phyloP scores from a whole-genome alignment of 2,797 vertebrate genomes.

The Huso huso region DNA sequence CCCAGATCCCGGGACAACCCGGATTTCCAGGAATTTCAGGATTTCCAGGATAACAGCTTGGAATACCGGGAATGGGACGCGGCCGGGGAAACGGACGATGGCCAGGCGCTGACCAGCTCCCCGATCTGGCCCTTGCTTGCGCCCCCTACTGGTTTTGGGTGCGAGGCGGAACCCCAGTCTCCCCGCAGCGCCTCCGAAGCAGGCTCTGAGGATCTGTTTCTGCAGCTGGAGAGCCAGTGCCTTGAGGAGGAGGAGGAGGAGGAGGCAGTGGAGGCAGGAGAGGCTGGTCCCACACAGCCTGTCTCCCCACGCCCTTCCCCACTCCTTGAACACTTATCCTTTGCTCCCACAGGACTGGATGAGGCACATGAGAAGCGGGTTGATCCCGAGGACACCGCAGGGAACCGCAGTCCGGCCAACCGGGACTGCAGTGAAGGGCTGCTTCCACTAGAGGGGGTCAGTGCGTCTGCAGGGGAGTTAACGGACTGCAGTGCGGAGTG shows the following conservation, averaged over 20 bases:
- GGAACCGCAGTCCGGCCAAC: slow-evolving; percentile 41
- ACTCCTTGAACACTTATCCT: slow-evolving; percentile 34
- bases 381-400: slow-evolving; percentile 51
- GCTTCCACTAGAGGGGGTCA: slow-evolving; percentile 14
- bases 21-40: slow-evolving; percentile 13
- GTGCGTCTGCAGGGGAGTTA: too few species aligned
- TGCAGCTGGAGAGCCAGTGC: slow-evolving; percentile 66
- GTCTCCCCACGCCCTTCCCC: not conserved
- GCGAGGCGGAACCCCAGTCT: slow-evolving; percentile 33
- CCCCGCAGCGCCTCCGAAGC: slow-evolving; percentile 42
- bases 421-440: slow-evolving; percentile 33
- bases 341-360: slow-evolving; percentile 23
- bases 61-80: slow-evolving; percentile 38
- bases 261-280: slow-evolving; percentile 40
- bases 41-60: slow-evolving; percentile 27
- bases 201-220: slow-evolving; percentile 65
- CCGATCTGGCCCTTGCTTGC: slow-evolving; percentile 59
- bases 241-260: slow-evolving; percentile 39
- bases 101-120: slow-evolving; percentile 38
- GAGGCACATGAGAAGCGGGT: slow-evolving; percentile 16
- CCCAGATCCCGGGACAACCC: slow-evolving; percentile 39
- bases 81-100: slow-evolving; percentile 47
- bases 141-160: slow-evolving; percentile 60
- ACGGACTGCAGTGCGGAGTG: too few species aligned
- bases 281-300: slow-evolving; percentile 16